phyloP scores from a whole-genome alignment of 2,797 vertebrate genomes.

The Molossus molossus region DNA sequence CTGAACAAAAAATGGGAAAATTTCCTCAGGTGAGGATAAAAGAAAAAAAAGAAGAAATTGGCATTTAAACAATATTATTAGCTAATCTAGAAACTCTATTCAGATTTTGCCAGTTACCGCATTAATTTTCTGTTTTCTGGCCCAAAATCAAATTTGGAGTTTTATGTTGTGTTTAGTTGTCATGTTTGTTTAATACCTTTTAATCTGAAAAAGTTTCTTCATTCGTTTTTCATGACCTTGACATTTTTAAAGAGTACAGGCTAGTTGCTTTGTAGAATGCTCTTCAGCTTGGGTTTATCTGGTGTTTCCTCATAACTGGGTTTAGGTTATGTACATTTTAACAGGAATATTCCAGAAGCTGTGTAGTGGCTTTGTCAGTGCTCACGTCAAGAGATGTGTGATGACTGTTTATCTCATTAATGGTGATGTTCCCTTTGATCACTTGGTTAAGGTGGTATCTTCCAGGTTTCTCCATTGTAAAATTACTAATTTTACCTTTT shows the following conservation, averaged over 20 bases:
- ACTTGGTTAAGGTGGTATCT: background rate
- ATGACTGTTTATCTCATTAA: background rate
- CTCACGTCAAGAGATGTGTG: background rate
- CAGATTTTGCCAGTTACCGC: background rate
- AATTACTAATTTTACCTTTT: constrained; percentile 25
- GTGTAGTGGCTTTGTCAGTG: background rate
- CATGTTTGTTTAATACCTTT: background rate
- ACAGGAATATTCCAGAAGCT: constrained; percentile 2
- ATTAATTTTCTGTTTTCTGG: background rate
- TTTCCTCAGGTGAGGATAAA: no score
- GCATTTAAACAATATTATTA: background rate
- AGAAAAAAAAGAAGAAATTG: background rate
- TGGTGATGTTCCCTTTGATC: background rate
- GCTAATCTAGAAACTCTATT: background rate
- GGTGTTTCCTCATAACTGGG: background rate
- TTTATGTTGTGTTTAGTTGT: background rate
- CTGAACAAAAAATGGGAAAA: no score
- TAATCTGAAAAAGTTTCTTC: constrained; percentile 14
- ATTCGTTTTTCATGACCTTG: background rate
- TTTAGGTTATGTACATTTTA: background rate
- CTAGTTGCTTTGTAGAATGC: background rate
- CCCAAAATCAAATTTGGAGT: background rate
- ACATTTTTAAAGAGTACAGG: background rate
- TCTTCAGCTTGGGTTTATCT: background rate
- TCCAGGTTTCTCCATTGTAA: background rate